A percentile compares a stretch with the other conserved stretches of the same genome.
These are phyloP conservation scores for Papilio gigon DNA, from an alignment of 2,888 invertebrate species.

Conservation along the genomic window DNA sequence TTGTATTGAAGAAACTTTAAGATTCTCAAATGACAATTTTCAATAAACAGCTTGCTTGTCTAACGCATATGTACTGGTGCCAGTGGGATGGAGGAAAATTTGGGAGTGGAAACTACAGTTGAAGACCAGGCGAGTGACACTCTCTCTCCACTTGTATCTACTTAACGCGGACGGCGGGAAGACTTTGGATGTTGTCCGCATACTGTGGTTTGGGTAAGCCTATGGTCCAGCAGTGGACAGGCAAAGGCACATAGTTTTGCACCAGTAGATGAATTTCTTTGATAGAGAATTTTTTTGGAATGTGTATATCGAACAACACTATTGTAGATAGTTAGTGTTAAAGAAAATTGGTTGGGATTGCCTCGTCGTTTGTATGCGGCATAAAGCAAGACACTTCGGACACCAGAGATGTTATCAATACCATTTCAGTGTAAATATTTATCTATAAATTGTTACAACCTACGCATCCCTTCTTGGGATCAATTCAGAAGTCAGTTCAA, in stretches of 20 bases:
- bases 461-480: slow-evolving; percentile 18
- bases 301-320: slow-evolving; percentile 9
- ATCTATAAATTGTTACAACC: slow-evolving; percentile 22
- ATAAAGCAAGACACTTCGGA: slow-evolving; percentile 25
- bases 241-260: no score
- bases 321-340: slow-evolving; percentile 47
- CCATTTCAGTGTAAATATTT: slow-evolving; percentile 28
- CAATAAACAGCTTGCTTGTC: no score
- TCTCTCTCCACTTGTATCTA: no score
- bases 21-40: slow-evolving; percentile 39
- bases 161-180: no score
- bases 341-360: slow-evolving; percentile 53
- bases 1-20: slow-evolving; percentile 13
- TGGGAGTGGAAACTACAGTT: no score
- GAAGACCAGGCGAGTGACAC: no score
- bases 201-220: no score
- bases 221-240: no score
- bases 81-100: no score
- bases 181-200: no score
- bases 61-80: no score
- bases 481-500: slow-evolving; percentile 27
- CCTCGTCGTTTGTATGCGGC: slow-evolving; percentile 43
- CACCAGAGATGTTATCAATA: slow-evolving; percentile 29
- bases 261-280: no score
- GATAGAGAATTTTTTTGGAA: background rate